Conservation (phyloP, 1,140 invertebrate genomes). For the Drosophila hydei region DNA sequence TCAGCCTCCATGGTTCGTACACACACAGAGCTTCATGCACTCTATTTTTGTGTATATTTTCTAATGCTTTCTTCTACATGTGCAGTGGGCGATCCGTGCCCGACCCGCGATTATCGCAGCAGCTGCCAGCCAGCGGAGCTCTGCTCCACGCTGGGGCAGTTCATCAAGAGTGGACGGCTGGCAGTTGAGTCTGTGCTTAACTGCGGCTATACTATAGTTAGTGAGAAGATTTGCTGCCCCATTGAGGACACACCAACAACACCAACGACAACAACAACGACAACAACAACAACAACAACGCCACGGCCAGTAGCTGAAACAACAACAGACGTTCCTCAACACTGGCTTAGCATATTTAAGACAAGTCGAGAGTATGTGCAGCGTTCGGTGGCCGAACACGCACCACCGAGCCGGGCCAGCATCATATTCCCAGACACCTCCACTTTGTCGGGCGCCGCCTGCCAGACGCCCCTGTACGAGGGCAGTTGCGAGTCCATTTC, state of each 20-base stretch:
- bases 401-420: not conserved
- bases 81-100: constrained; percentile 65
- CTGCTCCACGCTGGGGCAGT: constrained; percentile 37
- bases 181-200: constrained; percentile 18
- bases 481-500: constrained; percentile 50
- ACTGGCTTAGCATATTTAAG: constrained; percentile 50
- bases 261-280: constrained; percentile 11
- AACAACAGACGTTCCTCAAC: not conserved
- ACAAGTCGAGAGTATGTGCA: constrained; percentile 48
- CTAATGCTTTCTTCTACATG: not conserved
- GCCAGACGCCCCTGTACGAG: constrained; percentile 56
- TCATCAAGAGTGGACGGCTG: constrained; percentile 30
- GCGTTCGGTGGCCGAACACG: not conserved
- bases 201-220: constrained; percentile 54
- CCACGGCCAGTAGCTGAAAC: not conserved
- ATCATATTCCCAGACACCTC: constrained; percentile 1
- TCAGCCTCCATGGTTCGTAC: constrained; percentile 58
- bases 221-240: constrained; percentile 71
- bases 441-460: constrained; percentile 10
- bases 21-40: no score
- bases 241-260: constrained; percentile 27
- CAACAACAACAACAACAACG: constrained; percentile 1
- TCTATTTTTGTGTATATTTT: not conserved
- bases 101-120: constrained; percentile 49
- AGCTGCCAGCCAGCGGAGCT: constrained; percentile 52